Conservation (phyloP, 2,797 vertebrate genomes). For the Enteromius paludinosus region DNA sequence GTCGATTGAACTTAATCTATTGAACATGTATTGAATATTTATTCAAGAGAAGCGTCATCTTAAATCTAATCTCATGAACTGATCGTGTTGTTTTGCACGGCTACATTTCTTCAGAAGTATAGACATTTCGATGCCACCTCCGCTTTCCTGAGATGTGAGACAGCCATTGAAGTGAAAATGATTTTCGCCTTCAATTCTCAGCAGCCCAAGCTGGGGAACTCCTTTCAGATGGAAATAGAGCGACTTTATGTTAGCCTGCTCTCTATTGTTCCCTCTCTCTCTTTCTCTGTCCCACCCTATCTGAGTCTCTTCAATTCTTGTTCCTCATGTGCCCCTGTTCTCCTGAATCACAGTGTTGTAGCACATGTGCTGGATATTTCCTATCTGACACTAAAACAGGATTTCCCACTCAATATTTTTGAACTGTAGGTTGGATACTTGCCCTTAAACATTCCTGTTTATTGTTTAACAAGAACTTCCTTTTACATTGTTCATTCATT, state of each 20-base stretch:
- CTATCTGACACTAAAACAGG: background rate
- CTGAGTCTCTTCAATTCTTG: slow-evolving; percentile 22
- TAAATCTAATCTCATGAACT: background rate
- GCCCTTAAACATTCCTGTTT: background rate
- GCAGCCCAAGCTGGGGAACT: slow-evolving; percentile 40
- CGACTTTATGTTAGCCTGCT: slow-evolving; percentile 52
- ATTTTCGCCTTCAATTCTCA: slow-evolving; percentile 57
- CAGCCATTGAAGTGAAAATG: slow-evolving; percentile 52
- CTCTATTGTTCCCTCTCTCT: slow-evolving; percentile 42
- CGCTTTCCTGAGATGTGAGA: slow-evolving; percentile 29
- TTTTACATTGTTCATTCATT: background rate
- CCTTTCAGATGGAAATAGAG: slow-evolving; percentile 73
- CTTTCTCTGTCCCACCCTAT: slow-evolving; percentile 18
- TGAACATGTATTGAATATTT: background rate
- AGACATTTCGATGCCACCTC: slow-evolving; percentile 24
- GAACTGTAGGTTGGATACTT: background rate
- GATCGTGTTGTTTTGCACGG: background rate
- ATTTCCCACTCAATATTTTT: background rate
- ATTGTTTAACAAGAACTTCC: background rate
- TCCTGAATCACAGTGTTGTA: background rate
- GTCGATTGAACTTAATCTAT: background rate
- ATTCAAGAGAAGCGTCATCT: background rate
- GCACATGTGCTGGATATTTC: background rate
- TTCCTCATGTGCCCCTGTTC: slow-evolving; percentile 25
- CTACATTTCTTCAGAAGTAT: background rate